phyloP scores from a whole-genome alignment of 2,888 invertebrate species.

The Agrypnus murinus region DNA sequence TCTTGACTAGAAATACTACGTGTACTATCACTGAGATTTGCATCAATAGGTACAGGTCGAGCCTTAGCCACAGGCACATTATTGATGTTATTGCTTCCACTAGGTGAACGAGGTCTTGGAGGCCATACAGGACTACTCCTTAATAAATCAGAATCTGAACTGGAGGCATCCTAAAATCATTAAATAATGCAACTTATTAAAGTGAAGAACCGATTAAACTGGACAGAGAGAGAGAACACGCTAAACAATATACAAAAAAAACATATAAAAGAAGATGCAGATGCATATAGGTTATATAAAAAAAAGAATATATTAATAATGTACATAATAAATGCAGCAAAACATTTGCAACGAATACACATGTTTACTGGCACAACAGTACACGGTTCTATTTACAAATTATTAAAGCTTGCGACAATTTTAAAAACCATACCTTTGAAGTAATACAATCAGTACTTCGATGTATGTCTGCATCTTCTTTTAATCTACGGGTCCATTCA shows the following conservation, averaged over 20 bases:
- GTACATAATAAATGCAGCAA: background rate
- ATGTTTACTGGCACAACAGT: too few species aligned
- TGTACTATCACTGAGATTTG: slow-evolving; percentile 73
- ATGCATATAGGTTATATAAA: background rate
- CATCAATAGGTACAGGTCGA: slow-evolving; percentile 69
- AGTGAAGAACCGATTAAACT: background rate
- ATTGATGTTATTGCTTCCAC: slow-evolving; percentile 52
- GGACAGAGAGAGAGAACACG: too few species aligned
- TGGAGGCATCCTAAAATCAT: slow-evolving; percentile 71
- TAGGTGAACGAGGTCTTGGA: slow-evolving; percentile 67
- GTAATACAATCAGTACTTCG: slow-evolving; percentile 88
- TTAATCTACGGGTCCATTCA: slow-evolving; percentile 80
- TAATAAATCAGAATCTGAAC: slow-evolving; percentile 76
- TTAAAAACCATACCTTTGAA: slow-evolving; percentile 70
- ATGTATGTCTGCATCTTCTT: slow-evolving; percentile 76
- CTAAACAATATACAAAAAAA: background rate
- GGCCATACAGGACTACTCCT: slow-evolving; percentile 70
- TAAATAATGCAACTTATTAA: background rate
- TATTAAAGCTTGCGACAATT: slow-evolving; percentile 7
- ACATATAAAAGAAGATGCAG: slow-evolving; percentile 14
- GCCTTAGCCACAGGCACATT: slow-evolving; percentile 53
- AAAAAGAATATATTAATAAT: background rate
- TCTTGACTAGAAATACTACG: slow-evolving; percentile 76
- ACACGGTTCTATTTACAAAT: background rate
- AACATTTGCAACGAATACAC: too few species aligned